A percentile compares a stretch with the other conserved stretches of the same genome.
phyloP scores from a whole-genome alignment of 2,797 vertebrate species.

The Chloroceryle amazona region DNA sequence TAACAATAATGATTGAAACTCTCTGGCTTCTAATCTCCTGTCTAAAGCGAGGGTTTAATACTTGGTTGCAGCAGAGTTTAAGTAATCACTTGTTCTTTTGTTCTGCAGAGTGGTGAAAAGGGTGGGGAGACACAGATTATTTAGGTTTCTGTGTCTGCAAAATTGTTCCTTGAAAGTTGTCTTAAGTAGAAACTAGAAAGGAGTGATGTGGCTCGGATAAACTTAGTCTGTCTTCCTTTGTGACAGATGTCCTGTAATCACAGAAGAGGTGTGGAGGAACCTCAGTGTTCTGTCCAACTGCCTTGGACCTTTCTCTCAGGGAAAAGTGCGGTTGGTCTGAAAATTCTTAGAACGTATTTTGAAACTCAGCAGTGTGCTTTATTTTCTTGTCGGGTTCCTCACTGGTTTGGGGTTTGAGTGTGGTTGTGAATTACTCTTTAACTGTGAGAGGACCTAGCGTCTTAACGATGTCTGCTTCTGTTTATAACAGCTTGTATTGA shows the following conservation, averaged over 20 bases:
- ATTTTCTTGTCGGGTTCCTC: neutral
- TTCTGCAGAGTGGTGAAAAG: neutral
- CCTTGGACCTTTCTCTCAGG: neutral
- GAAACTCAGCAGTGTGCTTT: neutral
- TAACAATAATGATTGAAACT: neutral
- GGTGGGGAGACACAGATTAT: neutral
- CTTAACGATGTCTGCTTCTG: neutral
- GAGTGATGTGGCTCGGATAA: neutral
- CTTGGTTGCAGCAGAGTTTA: neutral
- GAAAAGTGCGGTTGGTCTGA: neutral
- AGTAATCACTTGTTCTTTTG: neutral
- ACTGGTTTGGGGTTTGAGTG: neutral
- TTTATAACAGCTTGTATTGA: neutral
- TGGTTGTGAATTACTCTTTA: neutral
- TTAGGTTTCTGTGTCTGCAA: neutral
- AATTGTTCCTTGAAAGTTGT: conserved; percentile 10
- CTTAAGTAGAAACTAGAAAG: neutral
- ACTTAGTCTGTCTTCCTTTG: neutral
- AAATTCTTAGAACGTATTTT: neutral
- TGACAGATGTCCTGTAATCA: neutral
- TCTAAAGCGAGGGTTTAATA: neutral
- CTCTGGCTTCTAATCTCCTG: neutral
- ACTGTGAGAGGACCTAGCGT: neutral
- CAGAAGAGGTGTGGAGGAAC: neutral
- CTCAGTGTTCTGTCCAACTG: neutral